Conservation (phyloP, 2,113 vertebrate species). For the Muntiacus muntjak region DNA sequence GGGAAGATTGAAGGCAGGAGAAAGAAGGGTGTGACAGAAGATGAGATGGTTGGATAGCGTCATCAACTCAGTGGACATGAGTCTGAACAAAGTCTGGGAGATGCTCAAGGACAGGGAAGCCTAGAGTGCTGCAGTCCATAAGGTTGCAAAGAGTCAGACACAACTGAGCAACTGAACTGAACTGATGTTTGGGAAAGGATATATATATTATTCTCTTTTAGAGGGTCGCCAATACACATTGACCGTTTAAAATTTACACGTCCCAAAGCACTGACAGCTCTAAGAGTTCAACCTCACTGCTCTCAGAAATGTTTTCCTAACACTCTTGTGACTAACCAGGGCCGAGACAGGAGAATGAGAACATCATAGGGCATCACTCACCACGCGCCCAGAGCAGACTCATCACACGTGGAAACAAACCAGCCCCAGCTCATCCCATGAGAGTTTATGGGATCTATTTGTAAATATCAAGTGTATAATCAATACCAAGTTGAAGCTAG, state of each 20-base stretch:
- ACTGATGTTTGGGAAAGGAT: not conserved
- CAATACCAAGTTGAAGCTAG: constrained; percentile 24
- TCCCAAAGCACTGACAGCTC: not conserved
- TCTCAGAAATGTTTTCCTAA: not conserved
- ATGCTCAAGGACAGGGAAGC: not conserved
- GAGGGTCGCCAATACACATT: not conserved
- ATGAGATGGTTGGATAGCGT: not conserved
- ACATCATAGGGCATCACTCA: not conserved
- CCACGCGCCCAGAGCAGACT: not conserved
- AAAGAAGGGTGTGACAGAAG: not conserved
- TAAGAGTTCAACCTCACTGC: not conserved
- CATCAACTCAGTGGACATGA: not conserved
- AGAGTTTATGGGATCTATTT: not conserved
- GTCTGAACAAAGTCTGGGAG: not conserved
- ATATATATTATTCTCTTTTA: not conserved
- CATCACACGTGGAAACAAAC: not conserved
- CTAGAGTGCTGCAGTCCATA: not conserved
- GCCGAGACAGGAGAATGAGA: not conserved
- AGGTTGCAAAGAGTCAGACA: not conserved
- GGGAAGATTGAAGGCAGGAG: not conserved
- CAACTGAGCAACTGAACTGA: not conserved
- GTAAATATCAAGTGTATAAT: not conserved
- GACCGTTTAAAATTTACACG: not conserved
- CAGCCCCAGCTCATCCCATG: not conserved
- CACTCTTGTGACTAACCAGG: not conserved